A percentile compares a stretch with the other conserved stretches of the same genome.
Conservation (phyloP, 2,888 invertebrate genomes). For the Leptinotarsa peninsularis region DNA sequence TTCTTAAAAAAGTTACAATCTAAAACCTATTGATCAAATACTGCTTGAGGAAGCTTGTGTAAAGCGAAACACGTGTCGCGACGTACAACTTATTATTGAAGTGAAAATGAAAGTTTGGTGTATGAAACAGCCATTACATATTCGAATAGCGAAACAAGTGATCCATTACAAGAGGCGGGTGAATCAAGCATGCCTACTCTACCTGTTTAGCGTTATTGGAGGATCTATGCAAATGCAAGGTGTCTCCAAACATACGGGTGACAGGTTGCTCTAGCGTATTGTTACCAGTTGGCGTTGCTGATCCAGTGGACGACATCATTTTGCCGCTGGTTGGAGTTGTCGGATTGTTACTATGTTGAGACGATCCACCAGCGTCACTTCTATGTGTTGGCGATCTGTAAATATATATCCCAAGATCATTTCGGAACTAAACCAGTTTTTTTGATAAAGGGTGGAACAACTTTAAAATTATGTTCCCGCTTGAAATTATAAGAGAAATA, state of each 20-base stretch:
- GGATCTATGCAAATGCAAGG: slow-evolving; percentile 69
- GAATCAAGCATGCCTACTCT: slow-evolving; percentile 51
- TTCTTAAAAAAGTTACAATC: too few species aligned
- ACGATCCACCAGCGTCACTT: slow-evolving; percentile 53
- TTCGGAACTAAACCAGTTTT: too few species aligned
- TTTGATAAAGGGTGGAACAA: too few species aligned
- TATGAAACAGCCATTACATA: background rate
- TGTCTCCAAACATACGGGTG: slow-evolving; percentile 81
- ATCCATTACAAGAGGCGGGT: slow-evolving; percentile 27
- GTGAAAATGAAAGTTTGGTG: background rate
- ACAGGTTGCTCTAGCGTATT: slow-evolving; percentile 68
- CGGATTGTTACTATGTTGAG: slow-evolving; percentile 45
- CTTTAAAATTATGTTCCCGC: too few species aligned
- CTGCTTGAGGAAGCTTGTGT: too few species aligned
- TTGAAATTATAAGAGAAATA: too few species aligned
- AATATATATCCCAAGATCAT: background rate
- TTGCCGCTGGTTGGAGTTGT: slow-evolving; percentile 55
- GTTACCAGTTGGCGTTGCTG: slow-evolving; percentile 63
- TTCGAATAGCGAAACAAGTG: background rate
- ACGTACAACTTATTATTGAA: too few species aligned
- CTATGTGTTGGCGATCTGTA: slow-evolving; percentile 59
- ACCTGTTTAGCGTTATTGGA: slow-evolving; percentile 68
- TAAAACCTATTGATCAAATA: too few species aligned
- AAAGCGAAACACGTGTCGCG: too few species aligned
- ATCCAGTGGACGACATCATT: slow-evolving; percentile 57